phyloP scores from a whole-genome alignment of 2,888 invertebrate genomes.

The Tetrapedia diversipes region DNA sequence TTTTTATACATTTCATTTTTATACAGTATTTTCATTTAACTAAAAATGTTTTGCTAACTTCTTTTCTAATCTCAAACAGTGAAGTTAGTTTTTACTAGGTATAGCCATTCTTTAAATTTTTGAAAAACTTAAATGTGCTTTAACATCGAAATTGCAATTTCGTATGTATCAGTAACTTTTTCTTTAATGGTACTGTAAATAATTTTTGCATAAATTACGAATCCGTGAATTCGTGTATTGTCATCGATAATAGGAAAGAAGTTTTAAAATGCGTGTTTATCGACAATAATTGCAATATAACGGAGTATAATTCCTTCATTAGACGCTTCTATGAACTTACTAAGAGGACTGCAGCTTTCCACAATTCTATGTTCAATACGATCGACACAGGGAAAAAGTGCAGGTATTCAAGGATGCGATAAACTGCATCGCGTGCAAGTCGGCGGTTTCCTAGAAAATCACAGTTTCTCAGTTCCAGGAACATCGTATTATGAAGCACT shows the following conservation, averaged over 20 bases:
- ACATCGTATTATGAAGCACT: neutral
- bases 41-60: neutral
- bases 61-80: no score
- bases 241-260: neutral
- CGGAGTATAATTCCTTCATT: neutral
- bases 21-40: no score
- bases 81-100: no score
- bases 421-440: constrained; percentile 27
- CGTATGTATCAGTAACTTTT: neutral
- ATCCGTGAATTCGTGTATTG: neutral
- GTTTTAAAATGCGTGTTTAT: constrained; percentile 5
- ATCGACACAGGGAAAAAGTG: neutral
- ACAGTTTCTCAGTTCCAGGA: neutral
- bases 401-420: constrained; percentile 11
- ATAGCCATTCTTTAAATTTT: neutral
- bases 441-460: neutral
- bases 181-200: constrained; percentile 21
- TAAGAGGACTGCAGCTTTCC: neutral
- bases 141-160: no score
- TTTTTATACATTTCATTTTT: no score
- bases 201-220: neutral
- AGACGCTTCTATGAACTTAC: neutral
- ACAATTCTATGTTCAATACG: neutral
- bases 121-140: neutral
- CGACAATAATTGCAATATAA: neutral